Evolutionary conservation across 2,797 vertebrate genomes (phyloP).

Genomic region (Pagetopsis macropterus): DNA sequence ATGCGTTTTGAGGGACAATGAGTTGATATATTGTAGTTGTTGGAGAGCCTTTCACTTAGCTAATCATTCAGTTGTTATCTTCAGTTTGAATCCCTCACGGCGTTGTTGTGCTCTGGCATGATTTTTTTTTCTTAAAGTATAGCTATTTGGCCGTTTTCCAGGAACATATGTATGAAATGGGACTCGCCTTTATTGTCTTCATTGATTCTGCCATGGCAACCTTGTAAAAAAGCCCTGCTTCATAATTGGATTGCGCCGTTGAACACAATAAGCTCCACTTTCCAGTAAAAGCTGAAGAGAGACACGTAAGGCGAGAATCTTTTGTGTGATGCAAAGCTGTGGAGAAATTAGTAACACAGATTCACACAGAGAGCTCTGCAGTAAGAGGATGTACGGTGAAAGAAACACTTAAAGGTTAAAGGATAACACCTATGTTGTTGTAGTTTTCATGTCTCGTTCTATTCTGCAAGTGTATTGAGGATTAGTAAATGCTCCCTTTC

Average conservation of each 20-base stretch:
- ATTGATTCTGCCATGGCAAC: conserved; percentile 82
- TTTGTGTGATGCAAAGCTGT: conserved; percentile 32
- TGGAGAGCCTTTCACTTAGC: conserved; percentile 16
- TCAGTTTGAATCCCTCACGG: conserved; percentile 15
- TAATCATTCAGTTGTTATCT: conserved; percentile 36
- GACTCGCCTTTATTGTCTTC: conserved; percentile 78
- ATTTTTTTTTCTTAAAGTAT: conserved; percentile 45
- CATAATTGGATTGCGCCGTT: conserved; percentile 77
- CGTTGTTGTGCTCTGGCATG: conserved; percentile 35
- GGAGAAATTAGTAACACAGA: conserved; percentile 26
- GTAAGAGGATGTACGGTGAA: not conserved
- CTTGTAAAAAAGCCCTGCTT: conserved; percentile 75
- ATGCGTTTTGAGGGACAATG: conserved; percentile 9
- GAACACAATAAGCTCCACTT: conserved; percentile 60
- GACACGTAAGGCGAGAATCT: conserved; percentile 28
- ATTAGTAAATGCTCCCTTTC: conserved; percentile 20
- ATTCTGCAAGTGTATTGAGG: conserved; percentile 18
- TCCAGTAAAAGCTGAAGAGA: conserved; percentile 31
- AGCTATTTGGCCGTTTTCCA: conserved; percentile 42
- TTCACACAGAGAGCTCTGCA: conserved; percentile 12
- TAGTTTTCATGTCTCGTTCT: conserved; percentile 35
- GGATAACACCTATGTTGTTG: conserved; percentile 34
- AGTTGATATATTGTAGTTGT: not conserved
- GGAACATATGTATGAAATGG: conserved; percentile 68
- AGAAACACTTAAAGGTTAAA: conserved; percentile 35